Evolutionary conservation across 2,888 invertebrate genomes (phyloP).

Genomic region (Blastobasis lacticolella): DNA sequence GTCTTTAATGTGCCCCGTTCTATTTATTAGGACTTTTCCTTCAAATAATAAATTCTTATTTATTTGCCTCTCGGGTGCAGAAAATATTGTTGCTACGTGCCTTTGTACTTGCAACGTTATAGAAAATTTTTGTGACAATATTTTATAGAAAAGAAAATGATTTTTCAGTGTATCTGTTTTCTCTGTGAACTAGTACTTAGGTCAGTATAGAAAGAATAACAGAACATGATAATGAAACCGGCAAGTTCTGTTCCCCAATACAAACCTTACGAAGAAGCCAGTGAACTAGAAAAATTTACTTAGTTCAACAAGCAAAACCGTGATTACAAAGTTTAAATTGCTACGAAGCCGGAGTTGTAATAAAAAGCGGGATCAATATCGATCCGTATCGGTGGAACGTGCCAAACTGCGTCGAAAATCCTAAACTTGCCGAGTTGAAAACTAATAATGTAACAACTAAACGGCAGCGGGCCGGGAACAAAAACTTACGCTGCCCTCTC

Average conservation of each 20-base stretch:
- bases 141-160: too few species aligned
- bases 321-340: slow-evolving; percentile 37
- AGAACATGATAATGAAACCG: too few species aligned
- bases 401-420: slow-evolving; percentile 43
- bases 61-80: too few species aligned
- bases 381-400: slow-evolving; percentile 42
- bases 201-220: too few species aligned
- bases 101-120: too few species aligned
- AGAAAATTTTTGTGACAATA: too few species aligned
- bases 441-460: slow-evolving; percentile 62
- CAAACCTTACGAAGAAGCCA: slow-evolving; percentile 5
- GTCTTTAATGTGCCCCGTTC: background rate
- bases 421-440: slow-evolving; percentile 52
- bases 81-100: too few species aligned
- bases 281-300: slow-evolving; percentile 23
- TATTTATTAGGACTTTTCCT: too few species aligned
- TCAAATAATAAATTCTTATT: too few species aligned
- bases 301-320: slow-evolving; percentile 14
- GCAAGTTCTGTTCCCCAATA: too few species aligned
- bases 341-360: slow-evolving; percentile 21
- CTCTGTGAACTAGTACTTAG: too few species aligned
- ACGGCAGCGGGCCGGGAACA: slow-evolving; percentile 35
- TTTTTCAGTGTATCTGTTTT: too few species aligned
- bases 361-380: slow-evolving; percentile 35
- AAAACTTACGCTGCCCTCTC: slow-evolving; percentile 29